A percentile compares a stretch with the other conserved stretches of the same genome.
Conservation (phyloP, 2,888 invertebrate genomes). For the Chaetogeoica ovagalla region DNA sequence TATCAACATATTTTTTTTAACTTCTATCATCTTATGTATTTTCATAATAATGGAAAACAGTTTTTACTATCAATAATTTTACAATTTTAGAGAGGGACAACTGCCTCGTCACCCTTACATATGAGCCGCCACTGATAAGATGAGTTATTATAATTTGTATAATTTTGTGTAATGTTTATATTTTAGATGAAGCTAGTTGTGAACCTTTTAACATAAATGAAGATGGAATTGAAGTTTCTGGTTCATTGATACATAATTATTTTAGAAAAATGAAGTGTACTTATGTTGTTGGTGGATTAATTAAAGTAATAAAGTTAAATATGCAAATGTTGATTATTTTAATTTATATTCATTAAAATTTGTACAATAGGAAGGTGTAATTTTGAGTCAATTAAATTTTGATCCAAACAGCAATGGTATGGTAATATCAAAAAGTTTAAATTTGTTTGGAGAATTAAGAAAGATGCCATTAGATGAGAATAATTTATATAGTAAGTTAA, state of each 20-base stretch:
- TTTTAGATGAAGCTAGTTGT: constrained; percentile 56
- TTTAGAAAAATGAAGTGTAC: constrained; percentile 70
- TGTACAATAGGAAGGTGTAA: constrained; percentile 30
- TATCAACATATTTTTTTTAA: too few relatives aligned
- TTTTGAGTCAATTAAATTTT: constrained; percentile 42
- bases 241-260: constrained; percentile 65
- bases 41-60: too few relatives aligned
- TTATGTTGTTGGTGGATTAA: constrained; percentile 65
- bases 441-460: constrained; percentile 46
- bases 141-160: neutral
- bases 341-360: neutral
- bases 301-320: constrained; percentile 51
- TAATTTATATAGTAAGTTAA: constrained; percentile 21
- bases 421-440: constrained; percentile 40
- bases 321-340: constrained; percentile 51
- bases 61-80: too few relatives aligned
- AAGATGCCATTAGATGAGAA: neutral
- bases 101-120: too few relatives aligned
- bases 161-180: neutral
- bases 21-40: too few relatives aligned
- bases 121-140: too few relatives aligned
- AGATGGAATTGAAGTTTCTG: constrained; percentile 59
- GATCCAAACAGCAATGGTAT: constrained; percentile 50
- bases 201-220: constrained; percentile 63
- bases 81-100: too few relatives aligned